Conservation (phyloP, 2,797 vertebrate species). For the Chaenodraco wilsoni region DNA sequence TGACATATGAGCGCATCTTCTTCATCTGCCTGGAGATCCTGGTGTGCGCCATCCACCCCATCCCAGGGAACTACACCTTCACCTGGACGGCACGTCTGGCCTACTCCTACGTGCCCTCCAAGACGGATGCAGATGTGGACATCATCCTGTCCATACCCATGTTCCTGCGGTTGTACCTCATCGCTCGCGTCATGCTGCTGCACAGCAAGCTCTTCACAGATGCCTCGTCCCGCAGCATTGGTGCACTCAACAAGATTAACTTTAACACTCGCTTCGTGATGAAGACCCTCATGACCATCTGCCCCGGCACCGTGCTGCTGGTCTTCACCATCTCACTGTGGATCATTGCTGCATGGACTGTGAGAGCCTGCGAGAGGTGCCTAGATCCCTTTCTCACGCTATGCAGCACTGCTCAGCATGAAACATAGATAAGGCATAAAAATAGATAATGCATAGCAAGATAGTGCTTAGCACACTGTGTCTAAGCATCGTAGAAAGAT, state of each 20-base stretch:
- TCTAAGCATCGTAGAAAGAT: constrained; percentile 32
- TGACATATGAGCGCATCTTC: constrained; percentile 99
- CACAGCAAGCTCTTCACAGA: constrained; percentile 99
- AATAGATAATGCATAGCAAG: constrained; percentile 53
- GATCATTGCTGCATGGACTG: constrained; percentile 99
- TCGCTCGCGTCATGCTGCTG: constrained; percentile 99
- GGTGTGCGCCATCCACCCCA: constrained; percentile 99
- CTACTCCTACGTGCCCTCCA: constrained; percentile 95
- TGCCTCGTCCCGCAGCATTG: constrained; percentile 98
- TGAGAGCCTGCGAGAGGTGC: constrained; percentile 99
- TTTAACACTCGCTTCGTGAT: constrained; percentile 99
- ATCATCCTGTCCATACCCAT: constrained; percentile 99
- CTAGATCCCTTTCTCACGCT: constrained; percentile 65
- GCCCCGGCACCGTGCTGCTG: constrained; percentile 98
- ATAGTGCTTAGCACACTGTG: constrained; percentile 25
- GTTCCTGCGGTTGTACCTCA: constrained; percentile 99
- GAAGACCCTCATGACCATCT: constrained; percentile 99
- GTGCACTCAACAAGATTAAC: constrained; percentile 99
- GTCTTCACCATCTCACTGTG: constrained; percentile 99
- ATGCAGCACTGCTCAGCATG: constrained; percentile 53
- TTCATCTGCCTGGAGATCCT: constrained; percentile 99
- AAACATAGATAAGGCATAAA: constrained; percentile 76
- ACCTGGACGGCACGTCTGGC: constrained; percentile 98
- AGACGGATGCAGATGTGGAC: constrained; percentile 98
- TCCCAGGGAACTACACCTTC: constrained; percentile 99